Evolutionary conservation across 2,113 vertebrate species (phyloP).

Genomic region (Poeciliopsis retropinna): DNA sequence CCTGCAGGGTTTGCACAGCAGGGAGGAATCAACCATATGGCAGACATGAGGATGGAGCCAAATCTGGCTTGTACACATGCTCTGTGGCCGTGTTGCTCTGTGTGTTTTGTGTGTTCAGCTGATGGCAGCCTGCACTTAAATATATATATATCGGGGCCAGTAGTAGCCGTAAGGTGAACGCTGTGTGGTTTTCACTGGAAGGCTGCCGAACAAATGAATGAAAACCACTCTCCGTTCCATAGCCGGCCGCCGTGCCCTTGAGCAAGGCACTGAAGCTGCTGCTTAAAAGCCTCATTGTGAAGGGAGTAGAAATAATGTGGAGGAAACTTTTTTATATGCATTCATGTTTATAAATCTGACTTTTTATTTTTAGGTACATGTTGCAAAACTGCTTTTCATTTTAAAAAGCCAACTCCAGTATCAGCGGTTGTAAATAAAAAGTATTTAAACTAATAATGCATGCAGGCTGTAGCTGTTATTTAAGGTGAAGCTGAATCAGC

Average conservation of each 20-base stretch:
- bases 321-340: not conserved
- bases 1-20: constrained; percentile 71
- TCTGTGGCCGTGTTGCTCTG: constrained; percentile 56
- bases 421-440: not conserved
- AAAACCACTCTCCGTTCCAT: constrained; percentile 47
- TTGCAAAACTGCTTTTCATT: not conserved
- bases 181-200: constrained; percentile 53
- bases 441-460: too few species aligned
- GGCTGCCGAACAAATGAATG: constrained; percentile 46
- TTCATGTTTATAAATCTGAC: not conserved
- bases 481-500: too few species aligned
- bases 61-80: constrained; percentile 67
- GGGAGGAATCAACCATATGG: constrained; percentile 76
- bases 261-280: constrained; percentile 59
- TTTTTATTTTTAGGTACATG: not conserved
- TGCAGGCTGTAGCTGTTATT: too few species aligned
- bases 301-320: not conserved
- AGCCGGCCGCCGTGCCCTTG: constrained; percentile 37
- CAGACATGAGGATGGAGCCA: constrained; percentile 67
- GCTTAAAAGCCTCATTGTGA: not conserved
- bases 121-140: constrained; percentile 57
- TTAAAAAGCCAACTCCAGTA: not conserved
- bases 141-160: constrained; percentile 68
- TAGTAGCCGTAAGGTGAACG: constrained; percentile 60
- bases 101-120: constrained; percentile 30